Evolutionary conservation across 2,797 vertebrate genomes (phyloP).

Genomic region (Poeciliopsis turneri): DNA sequence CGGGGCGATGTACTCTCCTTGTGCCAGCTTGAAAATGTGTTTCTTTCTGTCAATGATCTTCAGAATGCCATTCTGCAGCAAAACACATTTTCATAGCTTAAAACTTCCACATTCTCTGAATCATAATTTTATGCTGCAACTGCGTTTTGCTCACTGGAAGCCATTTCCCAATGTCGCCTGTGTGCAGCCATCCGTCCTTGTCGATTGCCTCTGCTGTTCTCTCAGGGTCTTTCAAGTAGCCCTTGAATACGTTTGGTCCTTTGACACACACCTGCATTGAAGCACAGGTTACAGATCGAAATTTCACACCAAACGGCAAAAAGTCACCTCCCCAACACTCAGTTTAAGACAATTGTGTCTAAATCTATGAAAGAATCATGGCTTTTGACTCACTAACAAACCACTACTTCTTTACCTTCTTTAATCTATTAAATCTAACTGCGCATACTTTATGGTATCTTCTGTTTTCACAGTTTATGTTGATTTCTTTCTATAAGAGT

Average conservation of each 20-base stretch:
- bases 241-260: conserved; percentile 92
- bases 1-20: conserved; percentile 98
- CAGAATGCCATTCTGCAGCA: conserved; percentile 90
- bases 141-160: conserved; percentile 85
- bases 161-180: conserved; percentile 97
- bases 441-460: background rate
- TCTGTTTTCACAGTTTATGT: background rate
- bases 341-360: background rate
- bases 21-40: conserved; percentile 97
- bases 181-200: conserved; percentile 94
- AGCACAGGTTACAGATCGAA: background rate
- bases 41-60: conserved; percentile 98
- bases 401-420: background rate
- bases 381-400: background rate
- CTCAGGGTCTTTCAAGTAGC: conserved; percentile 92
- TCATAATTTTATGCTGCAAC: background rate
- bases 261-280: conserved; percentile 90
- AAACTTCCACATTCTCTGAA: background rate
- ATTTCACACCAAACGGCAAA: background rate
- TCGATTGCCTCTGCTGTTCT: conserved; percentile 91
- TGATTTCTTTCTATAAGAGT: background rate
- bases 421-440: background rate
- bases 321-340: no score
- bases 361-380: background rate
- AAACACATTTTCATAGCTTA: background rate